phyloP scores from a whole-genome alignment of 2,888 invertebrate species.

The Celastrina argiolus region DNA sequence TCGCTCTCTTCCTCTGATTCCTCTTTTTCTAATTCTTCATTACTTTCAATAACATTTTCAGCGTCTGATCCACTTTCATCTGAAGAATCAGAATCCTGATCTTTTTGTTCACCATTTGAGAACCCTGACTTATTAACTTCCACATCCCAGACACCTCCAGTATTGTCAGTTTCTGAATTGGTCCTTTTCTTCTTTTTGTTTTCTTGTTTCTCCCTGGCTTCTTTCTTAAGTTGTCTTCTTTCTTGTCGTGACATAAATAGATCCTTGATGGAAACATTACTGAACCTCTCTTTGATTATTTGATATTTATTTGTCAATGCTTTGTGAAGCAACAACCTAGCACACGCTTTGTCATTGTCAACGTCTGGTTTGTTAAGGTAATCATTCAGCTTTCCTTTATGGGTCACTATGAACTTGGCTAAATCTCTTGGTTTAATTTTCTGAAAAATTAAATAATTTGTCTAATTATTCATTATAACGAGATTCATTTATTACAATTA shows the following conservation, averaged over 20 bases:
- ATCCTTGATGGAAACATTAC: constrained; percentile 60
- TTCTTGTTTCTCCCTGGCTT: constrained; percentile 57
- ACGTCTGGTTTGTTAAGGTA: constrained; percentile 59
- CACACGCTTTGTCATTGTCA: constrained; percentile 61
- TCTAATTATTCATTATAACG: background rate
- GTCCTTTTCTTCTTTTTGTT: constrained; percentile 43
- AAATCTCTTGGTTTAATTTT: constrained; percentile 67
- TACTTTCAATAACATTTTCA: constrained; percentile 23
- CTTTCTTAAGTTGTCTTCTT: constrained; percentile 60
- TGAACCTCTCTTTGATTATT: constrained; percentile 53
- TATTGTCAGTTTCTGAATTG: constrained; percentile 34
- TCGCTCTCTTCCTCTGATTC: background rate
- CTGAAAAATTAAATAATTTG: constrained; percentile 40
- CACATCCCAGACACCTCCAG: constrained; percentile 23
- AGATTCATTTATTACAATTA: no score
- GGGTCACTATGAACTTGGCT: constrained; percentile 62
- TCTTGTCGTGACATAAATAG: constrained; percentile 66
- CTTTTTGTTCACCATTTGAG: constrained; percentile 21
- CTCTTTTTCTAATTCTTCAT: constrained; percentile 20
- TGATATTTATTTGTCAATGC: constrained; percentile 61
- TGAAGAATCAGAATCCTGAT: constrained; percentile 26
- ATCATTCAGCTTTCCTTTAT: constrained; percentile 53
- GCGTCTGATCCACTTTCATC: constrained; percentile 26
- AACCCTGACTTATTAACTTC: background rate
- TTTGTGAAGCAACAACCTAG: constrained; percentile 62